A percentile compares a stretch with the other conserved stretches of the same genome.
phyloP scores from a whole-genome alignment of 2,888 invertebrate species.

The Erebia aethiops region DNA sequence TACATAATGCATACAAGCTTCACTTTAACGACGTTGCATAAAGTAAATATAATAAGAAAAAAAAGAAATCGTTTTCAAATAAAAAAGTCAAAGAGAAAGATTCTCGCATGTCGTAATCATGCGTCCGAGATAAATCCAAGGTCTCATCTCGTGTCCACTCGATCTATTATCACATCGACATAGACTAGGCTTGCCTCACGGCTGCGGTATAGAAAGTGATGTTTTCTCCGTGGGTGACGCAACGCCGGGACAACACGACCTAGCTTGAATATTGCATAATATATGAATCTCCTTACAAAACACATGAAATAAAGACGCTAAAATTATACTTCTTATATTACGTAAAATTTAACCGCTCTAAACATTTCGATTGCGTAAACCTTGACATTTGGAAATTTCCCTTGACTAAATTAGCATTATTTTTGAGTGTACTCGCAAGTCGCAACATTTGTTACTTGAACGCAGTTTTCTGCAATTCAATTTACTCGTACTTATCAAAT shows the following conservation, averaged over 20 bases:
- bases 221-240: slow-evolving; percentile 68
- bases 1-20: not conserved
- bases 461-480: not conserved
- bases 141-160: slow-evolving; percentile 45
- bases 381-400: slow-evolving; percentile 62
- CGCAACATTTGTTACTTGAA: not conserved
- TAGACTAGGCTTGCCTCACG: slow-evolving; percentile 54
- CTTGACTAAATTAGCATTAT: slow-evolving; percentile 30
- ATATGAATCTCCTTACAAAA: slow-evolving; percentile 64
- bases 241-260: slow-evolving; percentile 69
- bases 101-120: slow-evolving; percentile 29
- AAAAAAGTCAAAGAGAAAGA: slow-evolving; percentile 33
- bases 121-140: slow-evolving; percentile 35
- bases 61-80: slow-evolving; percentile 36
- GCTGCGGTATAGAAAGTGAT: slow-evolving; percentile 68
- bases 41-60: slow-evolving; percentile 19
- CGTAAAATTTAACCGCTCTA: slow-evolving; percentile 62
- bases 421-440: not conserved
- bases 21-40: slow-evolving; percentile 2
- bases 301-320: slow-evolving; percentile 67
- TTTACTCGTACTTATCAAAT: slow-evolving; percentile 10
- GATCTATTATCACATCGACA: slow-evolving; percentile 51
- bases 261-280: slow-evolving; percentile 77
- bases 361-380: slow-evolving; percentile 69
- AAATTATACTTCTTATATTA: slow-evolving; percentile 59